Percentiles rank a stretch among this genome's conserved stretches.
phyloP scores from a whole-genome alignment of 2,888 invertebrate genomes.

The Drosophila algonquin region DNA sequence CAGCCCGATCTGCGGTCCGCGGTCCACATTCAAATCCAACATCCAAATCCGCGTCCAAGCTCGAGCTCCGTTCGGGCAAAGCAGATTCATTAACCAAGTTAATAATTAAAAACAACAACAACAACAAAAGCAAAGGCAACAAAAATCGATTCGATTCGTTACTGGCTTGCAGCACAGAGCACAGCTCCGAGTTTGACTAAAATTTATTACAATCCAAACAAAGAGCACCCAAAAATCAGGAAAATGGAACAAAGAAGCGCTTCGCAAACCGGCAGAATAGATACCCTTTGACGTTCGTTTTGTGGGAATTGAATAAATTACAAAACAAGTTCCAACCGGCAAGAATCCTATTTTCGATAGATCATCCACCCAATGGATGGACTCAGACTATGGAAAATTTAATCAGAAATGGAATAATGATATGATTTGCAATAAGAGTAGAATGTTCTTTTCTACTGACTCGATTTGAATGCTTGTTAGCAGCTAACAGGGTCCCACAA shows the following conservation, averaged over 20 bases:
- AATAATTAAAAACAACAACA: conserved; percentile 65
- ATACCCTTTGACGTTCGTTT: background rate
- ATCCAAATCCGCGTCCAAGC: background rate
- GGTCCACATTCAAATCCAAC: conserved; percentile 50
- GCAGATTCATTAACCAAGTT: conserved; percentile 55
- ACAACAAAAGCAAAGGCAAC: conserved; percentile 26
- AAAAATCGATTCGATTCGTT: conserved; percentile 67
- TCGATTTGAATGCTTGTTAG: too few species aligned
- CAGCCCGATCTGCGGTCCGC: conserved; percentile 45
- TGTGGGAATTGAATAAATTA: too few species aligned
- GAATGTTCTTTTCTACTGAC: too few species aligned
- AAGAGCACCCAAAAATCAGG: conserved; percentile 24
- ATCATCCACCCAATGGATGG: too few species aligned
- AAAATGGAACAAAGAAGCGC: background rate
- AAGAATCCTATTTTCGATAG: background rate
- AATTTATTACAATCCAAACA: conserved; percentile 61
- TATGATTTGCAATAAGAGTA: background rate
- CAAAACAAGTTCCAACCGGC: background rate
- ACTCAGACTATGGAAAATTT: background rate
- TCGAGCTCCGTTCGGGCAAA: conserved; percentile 27
- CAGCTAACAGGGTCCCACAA: too few species aligned
- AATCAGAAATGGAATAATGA: background rate
- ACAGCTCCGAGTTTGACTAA: conserved; percentile 21
- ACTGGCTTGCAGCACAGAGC: conserved; percentile 57
- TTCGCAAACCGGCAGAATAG: background rate